Conservation (phyloP, 2,888 invertebrate genomes). For the Cynaeus angustus region DNA sequence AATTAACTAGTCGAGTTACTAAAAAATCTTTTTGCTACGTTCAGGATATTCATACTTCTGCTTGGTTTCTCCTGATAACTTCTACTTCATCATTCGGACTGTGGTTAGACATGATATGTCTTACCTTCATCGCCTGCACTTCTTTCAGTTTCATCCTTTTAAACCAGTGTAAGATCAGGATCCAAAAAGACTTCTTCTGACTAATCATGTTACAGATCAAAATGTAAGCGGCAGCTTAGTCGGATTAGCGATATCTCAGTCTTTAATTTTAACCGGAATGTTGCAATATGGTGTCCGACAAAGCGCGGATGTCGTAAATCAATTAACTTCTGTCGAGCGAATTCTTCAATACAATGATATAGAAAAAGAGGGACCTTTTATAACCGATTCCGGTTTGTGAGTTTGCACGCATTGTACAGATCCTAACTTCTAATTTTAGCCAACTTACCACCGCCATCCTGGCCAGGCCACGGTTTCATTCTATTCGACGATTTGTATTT, state of each 20-base stretch:
- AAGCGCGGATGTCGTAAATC: conserved; percentile 81
- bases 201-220: conserved; percentile 20
- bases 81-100: conserved; percentile 77
- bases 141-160: conserved; percentile 76
- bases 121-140: conserved; percentile 75
- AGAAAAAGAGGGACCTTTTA: conserved; percentile 75
- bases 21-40: no score
- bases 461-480: conserved; percentile 78
- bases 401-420: not conserved
- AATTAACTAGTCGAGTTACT: no score
- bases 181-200: not conserved
- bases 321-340: conserved; percentile 85
- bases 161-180: conserved; percentile 56
- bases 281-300: conserved; percentile 86
- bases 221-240: conserved; percentile 72
- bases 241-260: conserved; percentile 81
- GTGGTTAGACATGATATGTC: conserved; percentile 77
- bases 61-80: conserved; percentile 76
- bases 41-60: conserved; percentile 75
- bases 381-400: conserved; percentile 9
- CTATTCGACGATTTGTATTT: conserved; percentile 77
- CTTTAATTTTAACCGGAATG: conserved; percentile 82
- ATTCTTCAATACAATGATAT: conserved; percentile 83
- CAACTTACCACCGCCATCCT: conserved; percentile 47
- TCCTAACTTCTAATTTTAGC: conserved; percentile 8